A percentile compares a stretch with the other conserved stretches of the same genome.
Conservation (phyloP, 1,140 invertebrate species). For the Coelopa frigida region DNA sequence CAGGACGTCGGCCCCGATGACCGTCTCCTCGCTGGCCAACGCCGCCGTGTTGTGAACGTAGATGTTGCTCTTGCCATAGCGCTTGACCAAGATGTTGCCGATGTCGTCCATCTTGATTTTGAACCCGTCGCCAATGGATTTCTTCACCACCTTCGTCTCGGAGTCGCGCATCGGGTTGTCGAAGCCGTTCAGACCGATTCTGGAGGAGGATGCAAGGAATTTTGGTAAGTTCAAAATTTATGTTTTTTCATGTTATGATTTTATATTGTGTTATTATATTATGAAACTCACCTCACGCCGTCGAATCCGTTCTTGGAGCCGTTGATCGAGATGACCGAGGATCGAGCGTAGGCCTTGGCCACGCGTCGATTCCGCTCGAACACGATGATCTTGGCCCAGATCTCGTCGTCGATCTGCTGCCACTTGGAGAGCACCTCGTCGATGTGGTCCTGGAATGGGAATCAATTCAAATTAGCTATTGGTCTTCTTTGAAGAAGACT, state of each 20-base stretch:
- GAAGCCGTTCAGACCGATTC: constrained; percentile 86
- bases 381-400: constrained; percentile 95
- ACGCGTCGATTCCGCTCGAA: constrained; percentile 87
- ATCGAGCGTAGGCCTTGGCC: constrained; percentile 89
- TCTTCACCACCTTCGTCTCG: constrained; percentile 84
- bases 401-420: constrained; percentile 95
- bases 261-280: no score
- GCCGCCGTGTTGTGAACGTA: constrained; percentile 76
- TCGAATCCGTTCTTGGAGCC: constrained; percentile 93
- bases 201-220: constrained; percentile 43
- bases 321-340: constrained; percentile 88
- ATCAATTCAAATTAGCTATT: constrained; percentile 1
- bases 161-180: constrained; percentile 89
- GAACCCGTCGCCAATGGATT: constrained; percentile 86
- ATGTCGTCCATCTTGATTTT: constrained; percentile 95
- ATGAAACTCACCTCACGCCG: constrained; percentile 70
- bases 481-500: neutral
- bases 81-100: constrained; percentile 88
- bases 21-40: constrained; percentile 73
- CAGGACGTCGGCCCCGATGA: constrained; percentile 78
- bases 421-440: constrained; percentile 93
- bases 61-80: constrained; percentile 84
- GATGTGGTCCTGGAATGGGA: constrained; percentile 79
- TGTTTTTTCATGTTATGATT: neutral
- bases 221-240: neutral